Evolutionary conservation across 2,113 vertebrate species (phyloP).

Genomic region (Illadopsis cleaveri): DNA sequence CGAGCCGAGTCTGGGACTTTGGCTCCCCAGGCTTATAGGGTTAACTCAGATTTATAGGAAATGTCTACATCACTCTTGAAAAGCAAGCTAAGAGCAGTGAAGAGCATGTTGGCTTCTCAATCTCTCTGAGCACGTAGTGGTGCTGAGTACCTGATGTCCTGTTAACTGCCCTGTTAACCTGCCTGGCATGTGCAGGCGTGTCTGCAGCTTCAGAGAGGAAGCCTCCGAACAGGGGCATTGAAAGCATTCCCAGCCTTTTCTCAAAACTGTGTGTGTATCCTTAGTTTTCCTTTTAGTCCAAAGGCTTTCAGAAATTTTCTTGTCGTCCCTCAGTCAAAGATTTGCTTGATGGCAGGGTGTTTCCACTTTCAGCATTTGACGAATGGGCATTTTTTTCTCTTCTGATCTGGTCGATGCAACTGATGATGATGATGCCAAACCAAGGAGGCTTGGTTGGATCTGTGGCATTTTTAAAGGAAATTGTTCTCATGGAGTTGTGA

Average conservation of each 20-base stretch:
- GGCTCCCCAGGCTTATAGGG: constrained; percentile 2
- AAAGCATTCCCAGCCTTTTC: background rate
- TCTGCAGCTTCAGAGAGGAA: background rate
- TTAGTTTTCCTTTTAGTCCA: background rate
- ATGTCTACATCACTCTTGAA: background rate
- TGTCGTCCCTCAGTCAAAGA: background rate
- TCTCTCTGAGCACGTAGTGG: background rate
- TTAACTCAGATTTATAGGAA: constrained; percentile 43
- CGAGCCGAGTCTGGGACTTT: background rate
- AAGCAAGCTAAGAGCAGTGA: background rate
- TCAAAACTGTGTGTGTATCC: background rate
- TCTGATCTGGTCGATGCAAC: accelerated
- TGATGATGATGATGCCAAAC: background rate
- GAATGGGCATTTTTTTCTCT: background rate
- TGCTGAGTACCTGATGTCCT: constrained; percentile 28
- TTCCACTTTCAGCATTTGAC: background rate
- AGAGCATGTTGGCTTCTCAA: background rate
- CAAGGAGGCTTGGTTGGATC: background rate
- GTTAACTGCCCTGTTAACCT: constrained; percentile 19
- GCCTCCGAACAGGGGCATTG: background rate
- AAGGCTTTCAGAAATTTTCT: background rate
- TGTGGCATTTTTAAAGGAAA: background rate
- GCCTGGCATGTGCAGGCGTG: background rate
- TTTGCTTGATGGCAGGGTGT: background rate
- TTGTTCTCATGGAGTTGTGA: background rate